Percentiles rank a stretch among this genome's conserved stretches.
phyloP scores from a whole-genome alignment of 23 tunicate genomes.

The Styela clava region DNA sequence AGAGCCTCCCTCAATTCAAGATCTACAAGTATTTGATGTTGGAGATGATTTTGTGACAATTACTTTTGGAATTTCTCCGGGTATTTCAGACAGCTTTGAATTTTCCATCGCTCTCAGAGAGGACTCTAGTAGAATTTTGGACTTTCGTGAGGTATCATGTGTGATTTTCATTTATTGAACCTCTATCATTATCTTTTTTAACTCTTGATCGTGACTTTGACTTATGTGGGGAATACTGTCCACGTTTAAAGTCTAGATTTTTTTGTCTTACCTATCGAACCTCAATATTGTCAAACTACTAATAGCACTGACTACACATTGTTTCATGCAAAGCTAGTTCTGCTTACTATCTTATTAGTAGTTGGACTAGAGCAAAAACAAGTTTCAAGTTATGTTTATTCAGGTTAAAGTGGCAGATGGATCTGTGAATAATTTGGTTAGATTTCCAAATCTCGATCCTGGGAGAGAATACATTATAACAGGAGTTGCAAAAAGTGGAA shows the following conservation, averaged over 20 bases:
- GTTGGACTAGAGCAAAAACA: not conserved
- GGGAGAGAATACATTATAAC: slow-evolving; percentile 2
- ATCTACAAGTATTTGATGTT: not conserved
- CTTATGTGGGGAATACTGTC: too few relatives aligned
- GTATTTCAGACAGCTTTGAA: not conserved
- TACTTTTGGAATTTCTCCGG: not conserved
- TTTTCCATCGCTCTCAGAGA: not conserved
- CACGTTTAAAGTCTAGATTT: too few relatives aligned
- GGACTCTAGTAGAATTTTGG: not conserved
- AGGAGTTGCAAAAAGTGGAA: slow-evolving; percentile 16
- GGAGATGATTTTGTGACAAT: not conserved
- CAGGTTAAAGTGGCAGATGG: not conserved
- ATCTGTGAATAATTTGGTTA: not conserved
- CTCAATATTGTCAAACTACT: too few relatives aligned
- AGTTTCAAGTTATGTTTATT: not conserved
- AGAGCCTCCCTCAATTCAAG: not conserved
- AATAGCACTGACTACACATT: too few relatives aligned
- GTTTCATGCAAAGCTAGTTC: too few relatives aligned
- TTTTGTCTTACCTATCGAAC: too few relatives aligned
- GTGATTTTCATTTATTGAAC: too few relatives aligned
- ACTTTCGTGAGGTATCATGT: not conserved
- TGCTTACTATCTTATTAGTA: not conserved
- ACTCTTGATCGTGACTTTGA: too few relatives aligned
- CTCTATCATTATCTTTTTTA: too few relatives aligned
- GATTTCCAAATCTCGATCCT: slow-evolving; percentile 7